Evolutionary conservation across 2,888 invertebrate genomes (phyloP).

Genomic region (Drosophila mayaguana): DNA sequence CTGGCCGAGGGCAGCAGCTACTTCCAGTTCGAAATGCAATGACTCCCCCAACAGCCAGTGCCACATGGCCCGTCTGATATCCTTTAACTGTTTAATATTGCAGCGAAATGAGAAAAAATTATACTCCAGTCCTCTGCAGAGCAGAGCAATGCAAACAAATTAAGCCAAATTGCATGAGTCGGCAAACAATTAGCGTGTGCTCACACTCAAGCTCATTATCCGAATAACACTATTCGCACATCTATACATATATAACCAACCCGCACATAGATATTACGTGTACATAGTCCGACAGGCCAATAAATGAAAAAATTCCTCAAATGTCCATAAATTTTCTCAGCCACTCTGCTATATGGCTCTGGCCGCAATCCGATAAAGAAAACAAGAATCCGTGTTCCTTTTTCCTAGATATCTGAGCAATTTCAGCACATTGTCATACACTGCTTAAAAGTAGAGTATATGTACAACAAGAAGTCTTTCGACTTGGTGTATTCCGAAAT

Average conservation of each 20-base stretch:
- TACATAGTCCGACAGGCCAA: conserved; percentile 30
- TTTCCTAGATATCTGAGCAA: conserved; percentile 11
- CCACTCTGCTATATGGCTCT: conserved; percentile 52
- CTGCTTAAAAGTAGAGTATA: neutral
- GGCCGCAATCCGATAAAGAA: conserved; percentile 48
- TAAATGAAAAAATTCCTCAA: conserved; percentile 71
- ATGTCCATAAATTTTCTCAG: conserved; percentile 63
- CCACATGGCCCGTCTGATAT: conserved; percentile 51
- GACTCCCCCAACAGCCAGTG: conserved; percentile 23
- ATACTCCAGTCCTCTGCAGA: conserved; percentile 18
- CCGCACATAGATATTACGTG: neutral
- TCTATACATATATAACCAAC: neutral
- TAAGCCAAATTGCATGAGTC: conserved; percentile 51
- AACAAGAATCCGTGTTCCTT: conserved; percentile 22
- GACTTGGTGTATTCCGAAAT: neutral
- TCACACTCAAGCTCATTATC: conserved; percentile 22
- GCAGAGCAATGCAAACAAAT: conserved; percentile 57
- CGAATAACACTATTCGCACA: conserved; percentile 12
- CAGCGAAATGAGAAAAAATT: conserved; percentile 46
- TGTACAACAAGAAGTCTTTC: neutral
- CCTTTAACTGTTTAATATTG: conserved; percentile 76
- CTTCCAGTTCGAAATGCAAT: conserved; percentile 29
- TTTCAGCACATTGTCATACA: conserved; percentile 22
- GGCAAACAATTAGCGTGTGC: conserved; percentile 55
- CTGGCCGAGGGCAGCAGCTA: conserved; percentile 30